A percentile compares a stretch with the other conserved stretches of the same genome.
phyloP scores from a whole-genome alignment of 2,888 invertebrate genomes.

The Pheosia gnoma region DNA sequence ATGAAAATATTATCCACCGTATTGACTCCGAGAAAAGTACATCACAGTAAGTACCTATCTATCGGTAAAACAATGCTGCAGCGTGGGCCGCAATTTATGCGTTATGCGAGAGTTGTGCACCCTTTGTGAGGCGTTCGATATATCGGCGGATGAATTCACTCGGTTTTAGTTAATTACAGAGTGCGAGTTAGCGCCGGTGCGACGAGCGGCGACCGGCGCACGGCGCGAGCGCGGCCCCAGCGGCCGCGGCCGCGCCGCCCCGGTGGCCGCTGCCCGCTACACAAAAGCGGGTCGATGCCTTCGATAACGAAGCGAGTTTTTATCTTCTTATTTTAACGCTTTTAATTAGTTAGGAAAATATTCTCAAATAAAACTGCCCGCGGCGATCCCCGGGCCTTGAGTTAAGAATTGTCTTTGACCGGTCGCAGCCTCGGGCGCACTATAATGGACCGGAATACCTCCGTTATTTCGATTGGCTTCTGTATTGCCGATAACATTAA shows the following conservation, averaged over 20 bases:
- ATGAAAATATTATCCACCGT: too few relatives aligned
- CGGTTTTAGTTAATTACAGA: constrained; percentile 80
- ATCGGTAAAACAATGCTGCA: constrained; percentile 28
- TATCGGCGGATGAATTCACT: constrained; percentile 51
- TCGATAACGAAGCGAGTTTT: constrained; percentile 81
- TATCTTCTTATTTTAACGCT: constrained; percentile 82
- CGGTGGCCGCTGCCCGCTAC: constrained; percentile 67
- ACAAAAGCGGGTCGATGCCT: constrained; percentile 82
- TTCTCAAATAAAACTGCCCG: constrained; percentile 79
- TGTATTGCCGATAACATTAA: constrained; percentile 70
- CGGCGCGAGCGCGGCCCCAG: constrained; percentile 38
- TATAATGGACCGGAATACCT: constrained; percentile 67
- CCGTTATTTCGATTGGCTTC: constrained; percentile 73
- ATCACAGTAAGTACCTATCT: too few relatives aligned
- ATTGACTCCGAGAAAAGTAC: too few relatives aligned
- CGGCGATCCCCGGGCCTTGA: constrained; percentile 60
- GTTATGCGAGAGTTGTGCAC: constrained; percentile 60
- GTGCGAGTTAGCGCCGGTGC: constrained; percentile 63
- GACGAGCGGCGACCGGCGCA: constrained; percentile 33
- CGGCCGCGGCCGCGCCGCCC: constrained; percentile 51
- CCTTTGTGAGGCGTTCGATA: constrained; percentile 61
- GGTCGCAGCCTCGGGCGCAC: constrained; percentile 62
- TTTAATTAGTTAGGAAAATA: constrained; percentile 85
- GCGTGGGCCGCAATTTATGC: constrained; percentile 48
- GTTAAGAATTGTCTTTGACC: constrained; percentile 74